Conservation (phyloP, 2,113 vertebrate genomes). For the Cariama cristata region DNA sequence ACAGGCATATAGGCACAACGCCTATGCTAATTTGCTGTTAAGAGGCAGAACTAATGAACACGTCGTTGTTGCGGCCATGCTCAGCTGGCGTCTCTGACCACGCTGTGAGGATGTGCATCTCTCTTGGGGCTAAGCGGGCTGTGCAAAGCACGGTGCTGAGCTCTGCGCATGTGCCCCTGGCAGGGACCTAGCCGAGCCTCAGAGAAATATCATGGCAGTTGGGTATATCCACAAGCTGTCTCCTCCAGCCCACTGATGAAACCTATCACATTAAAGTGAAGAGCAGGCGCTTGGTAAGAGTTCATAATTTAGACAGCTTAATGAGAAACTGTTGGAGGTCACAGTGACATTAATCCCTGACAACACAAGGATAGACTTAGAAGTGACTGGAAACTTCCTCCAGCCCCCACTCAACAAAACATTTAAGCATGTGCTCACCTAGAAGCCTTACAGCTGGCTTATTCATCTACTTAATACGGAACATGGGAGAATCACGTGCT, state of each 20-base stretch:
- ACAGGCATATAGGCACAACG: background rate
- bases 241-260: background rate
- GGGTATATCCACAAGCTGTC: background rate
- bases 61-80: background rate
- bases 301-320: slow-evolving; percentile 6
- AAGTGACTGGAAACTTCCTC: slow-evolving; percentile 22
- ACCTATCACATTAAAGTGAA: background rate
- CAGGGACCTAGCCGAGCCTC: background rate
- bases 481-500: background rate
- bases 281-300: background rate
- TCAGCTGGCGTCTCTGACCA: background rate
- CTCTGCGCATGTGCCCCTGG: background rate
- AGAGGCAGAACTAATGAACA: background rate
- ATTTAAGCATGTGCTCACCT: background rate
- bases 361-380: background rate
- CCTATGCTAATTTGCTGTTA: background rate
- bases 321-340: slow-evolving; percentile 48
- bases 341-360: slow-evolving; percentile 3
- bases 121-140: background rate
- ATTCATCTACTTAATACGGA: background rate
- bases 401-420: background rate
- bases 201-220: background rate
- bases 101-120: background rate
- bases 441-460: slow-evolving; percentile 2
- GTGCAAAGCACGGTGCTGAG: background rate